Conservation (phyloP, 2,113 vertebrate species). For the Haemorhous mexicanus region DNA sequence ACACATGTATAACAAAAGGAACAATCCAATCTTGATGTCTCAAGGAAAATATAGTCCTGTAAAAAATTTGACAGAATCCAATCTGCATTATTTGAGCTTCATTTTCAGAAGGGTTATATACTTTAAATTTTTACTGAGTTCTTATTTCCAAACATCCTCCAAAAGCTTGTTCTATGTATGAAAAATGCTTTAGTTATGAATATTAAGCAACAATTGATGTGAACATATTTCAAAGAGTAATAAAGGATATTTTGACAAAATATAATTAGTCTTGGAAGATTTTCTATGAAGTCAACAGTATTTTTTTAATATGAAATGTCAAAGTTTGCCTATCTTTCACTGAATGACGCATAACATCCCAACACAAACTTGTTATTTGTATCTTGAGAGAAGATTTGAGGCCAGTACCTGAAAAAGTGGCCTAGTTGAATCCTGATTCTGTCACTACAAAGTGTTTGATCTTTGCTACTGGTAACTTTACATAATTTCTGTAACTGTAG, state of each 20-base stretch:
- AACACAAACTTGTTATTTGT: neutral
- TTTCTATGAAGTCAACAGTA: neutral
- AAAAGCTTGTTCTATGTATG: neutral
- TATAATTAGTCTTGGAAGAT: neutral
- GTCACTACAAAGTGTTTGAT: neutral
- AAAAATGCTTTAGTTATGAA: neutral
- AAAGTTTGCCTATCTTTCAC: neutral
- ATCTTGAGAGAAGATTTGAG: neutral
- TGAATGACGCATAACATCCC: neutral
- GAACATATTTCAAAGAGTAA: neutral
- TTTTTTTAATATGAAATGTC: neutral
- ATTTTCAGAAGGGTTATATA: neutral
- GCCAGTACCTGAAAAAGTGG: neutral
- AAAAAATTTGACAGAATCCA: neutral
- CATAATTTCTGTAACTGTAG: neutral
- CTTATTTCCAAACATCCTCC: neutral
- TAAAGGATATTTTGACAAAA: neutral
- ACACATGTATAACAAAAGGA: neutral
- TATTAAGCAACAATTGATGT: neutral
- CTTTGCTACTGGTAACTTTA: neutral
- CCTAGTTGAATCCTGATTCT: neutral
- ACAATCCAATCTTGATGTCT: neutral
- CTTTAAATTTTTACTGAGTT: neutral
- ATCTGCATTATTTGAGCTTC: neutral
- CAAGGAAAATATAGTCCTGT: neutral